A percentile compares a stretch with the other conserved stretches of the same genome.
Conservation (phyloP, 2,888 invertebrate genomes). For the Rotaria sp. region DNA sequence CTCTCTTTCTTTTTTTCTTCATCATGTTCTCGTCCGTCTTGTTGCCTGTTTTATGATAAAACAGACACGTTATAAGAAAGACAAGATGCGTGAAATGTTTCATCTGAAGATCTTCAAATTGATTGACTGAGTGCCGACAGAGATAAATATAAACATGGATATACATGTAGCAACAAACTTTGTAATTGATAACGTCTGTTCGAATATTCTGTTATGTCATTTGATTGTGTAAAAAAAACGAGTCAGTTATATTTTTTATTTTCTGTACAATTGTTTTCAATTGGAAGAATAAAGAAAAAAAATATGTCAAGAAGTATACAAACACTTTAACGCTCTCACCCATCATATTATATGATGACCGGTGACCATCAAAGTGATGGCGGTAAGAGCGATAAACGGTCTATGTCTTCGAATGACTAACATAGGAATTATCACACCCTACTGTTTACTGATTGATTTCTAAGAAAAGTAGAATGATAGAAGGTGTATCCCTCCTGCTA, state of each 20-base stretch:
- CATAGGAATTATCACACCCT: neutral
- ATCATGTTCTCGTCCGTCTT: neutral
- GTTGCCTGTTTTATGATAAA: neutral
- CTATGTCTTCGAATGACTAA: neutral
- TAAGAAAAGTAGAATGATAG: neutral
- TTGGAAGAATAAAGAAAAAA: neutral
- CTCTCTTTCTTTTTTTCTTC: neutral
- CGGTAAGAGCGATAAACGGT: neutral
- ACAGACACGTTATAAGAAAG: neutral
- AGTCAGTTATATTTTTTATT: neutral
- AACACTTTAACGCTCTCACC: slow-evolving; percentile 3
- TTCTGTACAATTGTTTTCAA: neutral
- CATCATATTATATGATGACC: neutral
- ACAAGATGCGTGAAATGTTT: neutral
- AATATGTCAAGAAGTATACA: neutral
- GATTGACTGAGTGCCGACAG: neutral
- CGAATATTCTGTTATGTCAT: neutral
- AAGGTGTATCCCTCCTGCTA: neutral
- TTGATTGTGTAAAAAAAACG: neutral
- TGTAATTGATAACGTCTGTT: neutral
- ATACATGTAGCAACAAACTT: neutral
- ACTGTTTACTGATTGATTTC: neutral
- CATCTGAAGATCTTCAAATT: neutral
- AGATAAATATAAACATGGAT: neutral
- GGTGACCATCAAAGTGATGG: neutral